Base-by-base conservation (phyloP, 2,113 vertebrate species). In the Ursus arctos region DNA sequence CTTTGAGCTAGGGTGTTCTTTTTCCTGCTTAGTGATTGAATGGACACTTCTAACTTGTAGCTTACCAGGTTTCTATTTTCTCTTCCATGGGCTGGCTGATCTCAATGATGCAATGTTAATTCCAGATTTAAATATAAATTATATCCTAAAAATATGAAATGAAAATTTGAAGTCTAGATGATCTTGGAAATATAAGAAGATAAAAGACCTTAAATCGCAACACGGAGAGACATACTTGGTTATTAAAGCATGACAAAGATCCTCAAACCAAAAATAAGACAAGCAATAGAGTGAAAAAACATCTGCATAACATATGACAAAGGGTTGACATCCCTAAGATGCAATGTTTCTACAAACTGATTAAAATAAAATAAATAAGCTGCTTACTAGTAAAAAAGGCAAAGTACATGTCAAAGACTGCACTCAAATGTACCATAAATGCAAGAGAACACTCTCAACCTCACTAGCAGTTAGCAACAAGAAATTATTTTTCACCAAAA, bases 251-350 rank as follows among this genome's bases (percentile, higher is more conserved):
- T 22, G n/a, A 7, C 63, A 77, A 81, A 88, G 28, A 85, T 89
- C 85, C 11, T 40, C 33, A 92, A 86, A 61, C 28, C 14, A 76
- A 80, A 89, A 91, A 63, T 76, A 65, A 88, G 40, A 85, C 19
- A 95, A 96, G 21, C 16, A 82, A 86, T 28, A 49, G n/a, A 93
- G 53, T 51, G 33, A 24, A 65, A 88, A 74, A 94, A 74, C 61
- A 91, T 53, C 36, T 76, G 18, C 43, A 74, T 94, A 88, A 92
- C 49, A 82, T 33, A 31, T 57, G 43, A 65, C 69, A 87, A 57
- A 80, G 28, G 1, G 16, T 3, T 92, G 63, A 15, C 24, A 67
- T 36, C 57, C 57, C 33, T 91, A 59, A 89, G n/a, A 76, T 8
- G n/a, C 18, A 55, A 81, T 36, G n/a, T 84, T 61, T 61, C 79